Evolutionary conservation across 2,888 invertebrate genomes (phyloP), one percentile per base, ranked within the genome.

Genomic region (Rotaria sp.): DNA sequence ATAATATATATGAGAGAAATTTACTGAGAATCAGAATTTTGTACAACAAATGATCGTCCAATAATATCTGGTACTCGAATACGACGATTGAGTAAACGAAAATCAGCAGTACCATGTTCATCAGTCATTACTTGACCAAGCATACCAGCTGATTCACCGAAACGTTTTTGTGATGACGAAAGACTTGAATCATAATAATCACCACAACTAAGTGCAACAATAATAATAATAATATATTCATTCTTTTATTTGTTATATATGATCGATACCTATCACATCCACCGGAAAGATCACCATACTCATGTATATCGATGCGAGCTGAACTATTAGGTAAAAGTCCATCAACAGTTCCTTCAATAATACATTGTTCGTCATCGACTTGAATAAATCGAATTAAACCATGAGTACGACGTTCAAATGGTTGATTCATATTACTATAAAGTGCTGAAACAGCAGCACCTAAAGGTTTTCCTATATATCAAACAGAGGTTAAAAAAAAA

Each of bases 291-390:
- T 95, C 95, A 0, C 95, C 95, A 89, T 93, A 93, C 91, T 95
- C 94, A 89, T 94, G 94, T 74, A 95, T 91, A 88, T 92, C 93
- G 75, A 94, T 89, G 8, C 92, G 92, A 89, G 94, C 93, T 86
- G 90, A 92, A 88, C 45, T 41, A 75, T 94, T 94, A 55, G 93
- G 93, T 0, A 92, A 88, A 84, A 96, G 92, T 0, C 95, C 95
- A 91, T 96, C 96, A 5, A 96, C 92, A 4, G 94, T 94, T 0
- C 96, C 96, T 90, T 96, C 96, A 5, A 95, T 93, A 0, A 96
- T 92, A 85, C 94, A 94, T 11, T 91, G 92, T 75, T 93, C 90
- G 30, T 93, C 92, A 88, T 91, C 89, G 0, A 92, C 91, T 91
- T 95, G 94, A 74, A 94, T 93, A 90, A 96, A 94, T 87, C 96